Evolutionary conservation across 2,797 vertebrate genomes (phyloP).

Genomic region (Eurystomus glaucurus): DNA sequence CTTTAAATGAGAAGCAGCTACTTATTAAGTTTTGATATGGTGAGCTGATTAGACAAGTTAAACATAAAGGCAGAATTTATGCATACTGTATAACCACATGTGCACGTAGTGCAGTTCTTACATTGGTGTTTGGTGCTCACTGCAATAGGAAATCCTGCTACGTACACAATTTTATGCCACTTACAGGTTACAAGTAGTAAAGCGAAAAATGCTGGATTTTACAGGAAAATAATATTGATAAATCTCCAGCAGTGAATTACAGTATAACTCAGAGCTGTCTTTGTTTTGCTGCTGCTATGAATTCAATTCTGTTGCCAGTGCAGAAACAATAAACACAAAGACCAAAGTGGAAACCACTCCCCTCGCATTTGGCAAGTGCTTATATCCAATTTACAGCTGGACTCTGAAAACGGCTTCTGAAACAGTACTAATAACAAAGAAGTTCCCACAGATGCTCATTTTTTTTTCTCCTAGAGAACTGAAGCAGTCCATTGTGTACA

Average conservation of each 20-base stretch:
- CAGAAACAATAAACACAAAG: constrained; percentile 61
- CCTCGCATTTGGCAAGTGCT: constrained; percentile 45
- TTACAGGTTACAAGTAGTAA: constrained; percentile 74
- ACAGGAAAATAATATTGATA: constrained; percentile 82
- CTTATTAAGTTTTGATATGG: constrained; percentile 81
- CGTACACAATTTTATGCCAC: constrained; percentile 59
- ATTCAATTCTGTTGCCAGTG: constrained; percentile 66
- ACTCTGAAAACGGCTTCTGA: background rate
- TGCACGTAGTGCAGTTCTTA: constrained; percentile 31
- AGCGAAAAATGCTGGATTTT: constrained; percentile 81
- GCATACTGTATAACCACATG: constrained; percentile 23
- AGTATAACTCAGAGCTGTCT: constrained; percentile 76
- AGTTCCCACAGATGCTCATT: background rate
- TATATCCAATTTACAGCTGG: constrained; percentile 45
- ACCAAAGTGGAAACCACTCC: constrained; percentile 66
- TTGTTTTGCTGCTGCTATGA: constrained; percentile 72
- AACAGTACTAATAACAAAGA: background rate
- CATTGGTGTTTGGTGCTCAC: background rate
- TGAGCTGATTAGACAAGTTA: constrained; percentile 79
- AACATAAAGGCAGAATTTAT: constrained; percentile 74
- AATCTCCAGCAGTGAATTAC: constrained; percentile 77
- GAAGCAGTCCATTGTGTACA: background rate
- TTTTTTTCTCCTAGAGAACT: background rate
- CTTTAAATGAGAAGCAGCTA: constrained; percentile 83
- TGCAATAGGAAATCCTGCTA: constrained; percentile 45